Evolutionary conservation across 2,888 invertebrate genomes (phyloP), one percentile per base, ranked within the genome.

Genomic region (Leptogaster cylindrica): DNA sequence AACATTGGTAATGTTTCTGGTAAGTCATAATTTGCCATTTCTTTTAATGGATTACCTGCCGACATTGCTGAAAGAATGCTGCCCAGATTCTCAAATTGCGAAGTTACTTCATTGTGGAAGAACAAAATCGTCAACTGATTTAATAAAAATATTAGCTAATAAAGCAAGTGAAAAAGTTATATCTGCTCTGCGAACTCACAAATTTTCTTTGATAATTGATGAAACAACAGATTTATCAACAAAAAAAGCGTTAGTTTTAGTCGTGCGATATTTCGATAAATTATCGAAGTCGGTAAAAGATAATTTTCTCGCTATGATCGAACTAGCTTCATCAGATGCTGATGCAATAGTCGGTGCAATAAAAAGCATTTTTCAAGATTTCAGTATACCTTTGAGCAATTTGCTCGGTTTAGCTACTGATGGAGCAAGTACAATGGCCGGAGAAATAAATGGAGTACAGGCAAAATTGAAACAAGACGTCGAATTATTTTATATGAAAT

Each of bases 281-380:
- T 46, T 66, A 23, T 14, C 6, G 6, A 27, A 14, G 4, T 46
- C 58, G 14, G 44, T 67, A 18, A 41, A 64, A 23, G 8, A 27
- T 1, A n/a, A 31, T 14, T 33, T 44, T 16, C 31, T 68, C 31
- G 55, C 58, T 65, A 64, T 74, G 39, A 69, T 73, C 23, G 74
- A 72, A 6, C 72, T 74, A 50, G 73, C 70, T n/a, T 71, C 72
- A 28, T 73, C 75, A 66, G 73, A 73, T 66, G 73, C 73, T 0
- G 66, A 66, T 16, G 72, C 73, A 20, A 74, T 75, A 74, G 73
- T 73, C 72, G 75, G 72, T 1, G 69, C 67, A 27, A 69, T 68
- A 33, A 66, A 67, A 28, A 70, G 74, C 5, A 70, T 75, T 51
- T 70, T 68, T 64, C 69, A 69, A 51, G 69, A 69, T 2, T 68